Evolutionary conservation across 2,888 invertebrate species (phyloP).

Genomic region (Epistrophe eligans): DNA sequence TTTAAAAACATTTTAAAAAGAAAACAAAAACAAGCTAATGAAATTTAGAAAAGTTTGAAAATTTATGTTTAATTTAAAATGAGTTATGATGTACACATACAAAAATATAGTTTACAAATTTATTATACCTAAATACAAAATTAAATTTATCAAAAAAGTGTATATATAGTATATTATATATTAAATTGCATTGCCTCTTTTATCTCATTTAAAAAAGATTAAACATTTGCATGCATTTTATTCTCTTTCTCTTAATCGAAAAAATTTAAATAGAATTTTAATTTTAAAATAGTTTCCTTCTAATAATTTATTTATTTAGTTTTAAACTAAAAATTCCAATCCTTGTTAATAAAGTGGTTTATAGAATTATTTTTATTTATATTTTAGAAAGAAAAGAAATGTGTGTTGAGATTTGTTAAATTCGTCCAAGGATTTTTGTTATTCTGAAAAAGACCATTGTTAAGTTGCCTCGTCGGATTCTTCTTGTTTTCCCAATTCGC

Average conservation of each 20-base stretch:
- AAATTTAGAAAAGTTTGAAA: conserved; percentile 6
- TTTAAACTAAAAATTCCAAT: conserved; percentile 66
- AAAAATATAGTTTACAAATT: conserved; percentile 47
- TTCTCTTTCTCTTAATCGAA: conserved; percentile 4
- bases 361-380: neutral
- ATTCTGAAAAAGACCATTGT: conserved; percentile 32
- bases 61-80: conserved; percentile 53
- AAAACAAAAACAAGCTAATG: neutral
- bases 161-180: conserved; percentile 59
- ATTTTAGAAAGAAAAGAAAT: neutral
- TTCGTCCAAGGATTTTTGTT: conserved; percentile 44
- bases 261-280: conserved; percentile 26
- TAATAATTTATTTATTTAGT: conserved; percentile 69
- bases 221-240: conserved; percentile 56
- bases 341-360: conserved; percentile 35
- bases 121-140: conserved; percentile 26
- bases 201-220: conserved; percentile 33
- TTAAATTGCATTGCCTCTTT: conserved; percentile 69
- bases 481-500: conserved; percentile 22
- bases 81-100: conserved; percentile 19
- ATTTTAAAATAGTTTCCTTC: conserved; percentile 39
- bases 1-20: too few species aligned
- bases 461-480: conserved; percentile 56
- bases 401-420: neutral
- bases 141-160: conserved; percentile 8